Evolutionary conservation across 2,797 vertebrate genomes (phyloP).

Genomic region (Poecilia gillii): DNA sequence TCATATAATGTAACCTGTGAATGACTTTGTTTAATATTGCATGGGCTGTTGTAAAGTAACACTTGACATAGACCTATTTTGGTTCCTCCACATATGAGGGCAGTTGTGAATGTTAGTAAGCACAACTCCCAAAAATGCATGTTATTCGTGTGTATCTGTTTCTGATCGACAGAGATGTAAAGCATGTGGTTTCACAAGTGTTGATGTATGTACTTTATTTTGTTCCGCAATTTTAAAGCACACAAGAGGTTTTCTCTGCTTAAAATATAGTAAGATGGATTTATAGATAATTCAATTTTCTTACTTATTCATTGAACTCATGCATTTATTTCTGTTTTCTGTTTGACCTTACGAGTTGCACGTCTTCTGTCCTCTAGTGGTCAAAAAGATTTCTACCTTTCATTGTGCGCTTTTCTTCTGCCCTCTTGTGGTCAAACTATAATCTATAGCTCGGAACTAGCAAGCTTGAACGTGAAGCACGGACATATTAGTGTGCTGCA

Average conservation of each 20-base stretch:
- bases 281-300: background rate
- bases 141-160: background rate
- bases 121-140: background rate
- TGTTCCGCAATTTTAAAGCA: background rate
- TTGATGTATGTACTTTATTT: background rate
- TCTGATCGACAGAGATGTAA: background rate
- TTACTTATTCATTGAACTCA: background rate
- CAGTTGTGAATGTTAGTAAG: background rate
- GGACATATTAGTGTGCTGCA: slow-evolving; percentile 49
- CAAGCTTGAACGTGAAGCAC: background rate
- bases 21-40: background rate
- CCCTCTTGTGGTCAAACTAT: background rate
- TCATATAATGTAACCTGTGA: background rate
- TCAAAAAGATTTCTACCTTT: background rate
- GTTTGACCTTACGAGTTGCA: too few relatives aligned
- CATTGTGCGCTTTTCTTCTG: background rate
- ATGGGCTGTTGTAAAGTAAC: background rate
- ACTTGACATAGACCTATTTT: background rate
- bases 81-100: background rate
- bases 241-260: background rate
- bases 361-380: slow-evolving; percentile 4
- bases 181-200: background rate
- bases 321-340: background rate
- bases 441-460: slow-evolving; percentile 36
- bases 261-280: background rate